Percentiles rank a stretch among this genome's conserved stretches.
phyloP scores from a whole-genome alignment of 2,797 vertebrate genomes.

The Crax fasciolata region DNA sequence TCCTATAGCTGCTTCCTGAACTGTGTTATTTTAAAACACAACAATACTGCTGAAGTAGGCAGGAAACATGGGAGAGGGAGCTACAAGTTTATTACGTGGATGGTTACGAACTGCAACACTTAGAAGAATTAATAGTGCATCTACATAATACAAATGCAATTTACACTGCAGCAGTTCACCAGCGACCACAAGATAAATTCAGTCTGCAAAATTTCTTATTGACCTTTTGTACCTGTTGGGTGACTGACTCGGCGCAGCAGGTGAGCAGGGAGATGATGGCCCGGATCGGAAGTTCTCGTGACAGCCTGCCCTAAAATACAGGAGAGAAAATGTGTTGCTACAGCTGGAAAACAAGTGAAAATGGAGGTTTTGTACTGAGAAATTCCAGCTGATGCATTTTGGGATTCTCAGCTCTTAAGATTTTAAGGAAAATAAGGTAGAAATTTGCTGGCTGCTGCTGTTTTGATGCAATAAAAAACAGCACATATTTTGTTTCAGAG shows the following conservation, averaged over 20 bases:
- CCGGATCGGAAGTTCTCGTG: conserved; percentile 84
- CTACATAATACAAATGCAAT: not conserved
- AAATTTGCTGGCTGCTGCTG: not conserved
- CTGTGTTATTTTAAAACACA: conserved; percentile 10
- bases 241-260: conserved; percentile 86
- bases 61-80: not conserved
- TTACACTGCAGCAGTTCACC: not conserved
- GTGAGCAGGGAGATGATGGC: conserved; percentile 82
- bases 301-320: conserved; percentile 87
- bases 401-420: not conserved
- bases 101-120: not conserved
- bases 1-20: not conserved
- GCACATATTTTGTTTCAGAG: not conserved
- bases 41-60: not conserved
- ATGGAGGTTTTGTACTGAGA: not conserved
- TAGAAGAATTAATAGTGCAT: not conserved
- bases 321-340: conserved; percentile 34
- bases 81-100: not conserved
- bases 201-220: conserved; percentile 25
- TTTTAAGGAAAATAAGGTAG: not conserved
- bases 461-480: not conserved
- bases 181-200: not conserved
- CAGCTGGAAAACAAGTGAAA: not conserved
- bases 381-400: not conserved
- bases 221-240: conserved; percentile 92